These are phyloP conservation scores for Podarcis lilfordi DNA, from an alignment of 2,797 vertebrate genomes.

Conservation along the genomic window DNA sequence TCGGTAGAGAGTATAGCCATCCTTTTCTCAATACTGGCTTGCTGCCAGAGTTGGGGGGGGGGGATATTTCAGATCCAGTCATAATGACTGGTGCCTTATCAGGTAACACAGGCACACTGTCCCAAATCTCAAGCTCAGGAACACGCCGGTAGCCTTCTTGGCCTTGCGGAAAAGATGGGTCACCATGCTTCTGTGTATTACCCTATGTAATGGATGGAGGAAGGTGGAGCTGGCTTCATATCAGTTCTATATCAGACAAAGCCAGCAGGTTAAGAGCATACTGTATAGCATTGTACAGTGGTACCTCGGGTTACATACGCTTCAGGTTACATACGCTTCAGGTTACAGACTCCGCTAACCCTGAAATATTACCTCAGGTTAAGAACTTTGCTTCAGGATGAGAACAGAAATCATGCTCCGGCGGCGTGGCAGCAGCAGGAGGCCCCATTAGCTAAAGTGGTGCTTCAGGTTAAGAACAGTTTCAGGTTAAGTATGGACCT, in stretches of 20 bases:
- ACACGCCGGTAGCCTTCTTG: not conserved
- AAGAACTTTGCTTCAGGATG: too few relatives aligned
- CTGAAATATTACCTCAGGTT: too few relatives aligned
- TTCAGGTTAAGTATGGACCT: too few relatives aligned
- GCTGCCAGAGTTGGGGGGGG: not conserved
- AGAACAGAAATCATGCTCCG: too few relatives aligned
- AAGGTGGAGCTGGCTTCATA: not conserved
- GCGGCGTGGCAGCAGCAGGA: too few relatives aligned
- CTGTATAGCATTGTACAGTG: too few relatives aligned
- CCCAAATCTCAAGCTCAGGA: not conserved
- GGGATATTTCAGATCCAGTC: not conserved
- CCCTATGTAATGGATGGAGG: not conserved
- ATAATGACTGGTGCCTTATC: not conserved
- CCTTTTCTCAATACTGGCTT: not conserved
- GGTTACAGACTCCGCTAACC: too few relatives aligned
- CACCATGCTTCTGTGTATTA: not conserved
- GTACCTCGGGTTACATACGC: too few relatives aligned
- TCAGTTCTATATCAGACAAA: not conserved
- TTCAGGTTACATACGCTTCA: too few relatives aligned
- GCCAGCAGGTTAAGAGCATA: not conserved
- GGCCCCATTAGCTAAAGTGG: too few relatives aligned
- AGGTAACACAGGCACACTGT: not conserved
- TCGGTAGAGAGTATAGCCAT: not conserved
- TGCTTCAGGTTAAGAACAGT: too few relatives aligned
- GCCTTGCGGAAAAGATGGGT: not conserved